Percentiles rank a stretch among this genome's conserved stretches.
These are phyloP conservation scores for Peromyscus melanophrys DNA, from an alignment of 2,797 vertebrate genomes.

Conservation along the genomic window DNA sequence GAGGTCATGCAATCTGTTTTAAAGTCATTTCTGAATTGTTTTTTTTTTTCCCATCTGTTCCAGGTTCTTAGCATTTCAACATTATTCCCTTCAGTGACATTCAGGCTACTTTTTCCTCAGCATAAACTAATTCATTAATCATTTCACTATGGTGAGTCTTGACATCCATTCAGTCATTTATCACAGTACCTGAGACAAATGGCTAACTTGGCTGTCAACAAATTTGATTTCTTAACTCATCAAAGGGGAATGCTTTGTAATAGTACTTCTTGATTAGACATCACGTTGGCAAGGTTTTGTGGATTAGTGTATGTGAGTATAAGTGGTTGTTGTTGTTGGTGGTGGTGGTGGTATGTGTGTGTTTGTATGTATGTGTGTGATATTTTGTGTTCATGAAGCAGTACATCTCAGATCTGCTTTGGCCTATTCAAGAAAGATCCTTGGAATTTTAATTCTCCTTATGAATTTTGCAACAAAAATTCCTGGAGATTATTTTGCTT, in stretches of 20 bases:
- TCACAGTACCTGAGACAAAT: neutral
- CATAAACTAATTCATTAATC: neutral
- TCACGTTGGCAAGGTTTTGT: neutral
- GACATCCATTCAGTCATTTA: neutral
- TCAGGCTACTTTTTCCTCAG: neutral
- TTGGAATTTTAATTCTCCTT: neutral
- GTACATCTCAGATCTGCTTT: neutral
- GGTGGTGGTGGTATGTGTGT: neutral
- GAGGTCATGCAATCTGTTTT: neutral
- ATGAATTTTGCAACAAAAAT: neutral
- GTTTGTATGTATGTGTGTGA: neutral
- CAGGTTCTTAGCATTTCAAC: neutral
- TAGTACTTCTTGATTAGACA: neutral
- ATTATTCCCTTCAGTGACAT: neutral
- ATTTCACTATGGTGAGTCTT: neutral
- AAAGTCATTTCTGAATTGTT: neutral
- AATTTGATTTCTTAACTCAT: neutral
- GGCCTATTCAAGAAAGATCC: neutral
- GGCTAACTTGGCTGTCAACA: neutral
- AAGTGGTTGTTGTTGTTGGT: too few species aligned
- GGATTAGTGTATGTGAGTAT: neutral
- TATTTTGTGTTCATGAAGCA: neutral
- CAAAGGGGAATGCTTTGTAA: neutral
- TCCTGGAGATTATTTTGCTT: neutral
- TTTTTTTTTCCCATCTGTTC: neutral